phyloP scores from a whole-genome alignment of 1,140 invertebrate genomes.

The Bombus superbus region DNA sequence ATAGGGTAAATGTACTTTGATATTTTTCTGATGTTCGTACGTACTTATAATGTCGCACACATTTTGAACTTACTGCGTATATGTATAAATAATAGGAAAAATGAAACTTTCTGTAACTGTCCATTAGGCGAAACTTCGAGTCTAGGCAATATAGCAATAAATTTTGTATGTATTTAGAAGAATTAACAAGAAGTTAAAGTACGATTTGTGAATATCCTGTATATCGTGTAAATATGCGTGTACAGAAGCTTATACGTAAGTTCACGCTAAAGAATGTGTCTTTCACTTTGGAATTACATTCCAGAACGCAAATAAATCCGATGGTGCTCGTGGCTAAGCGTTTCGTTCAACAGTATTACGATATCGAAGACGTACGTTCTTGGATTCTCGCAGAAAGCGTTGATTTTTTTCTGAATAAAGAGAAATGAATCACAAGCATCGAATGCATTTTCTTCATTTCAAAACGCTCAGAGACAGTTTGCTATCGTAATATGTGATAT shows the following conservation, averaged over 20 bases:
- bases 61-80: not conserved
- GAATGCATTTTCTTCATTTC: not conserved
- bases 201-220: not conserved
- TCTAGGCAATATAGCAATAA: not conserved
- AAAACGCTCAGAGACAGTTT: no score
- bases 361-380: not conserved
- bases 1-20: conserved; percentile 12
- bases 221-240: not conserved
- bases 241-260: not conserved
- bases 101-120: not conserved
- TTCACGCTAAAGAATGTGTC: conserved; percentile 3
- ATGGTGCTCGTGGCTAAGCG: conserved; percentile 31
- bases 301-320: conserved; percentile 31
- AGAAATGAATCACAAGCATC: not conserved
- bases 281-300: conserved; percentile 55
- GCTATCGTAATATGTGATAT: no score
- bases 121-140: not conserved
- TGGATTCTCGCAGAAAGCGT: conserved; percentile 2
- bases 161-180: not conserved
- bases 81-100: not conserved
- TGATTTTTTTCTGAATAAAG: conserved; percentile 26
- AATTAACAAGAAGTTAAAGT: not conserved
- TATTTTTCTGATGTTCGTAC: conserved; percentile 18
- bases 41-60: not conserved
- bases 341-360: conserved; percentile 56